phyloP scores from a whole-genome alignment of 2,888 invertebrate genomes.

The Dasysyrphus albostriatus region DNA sequence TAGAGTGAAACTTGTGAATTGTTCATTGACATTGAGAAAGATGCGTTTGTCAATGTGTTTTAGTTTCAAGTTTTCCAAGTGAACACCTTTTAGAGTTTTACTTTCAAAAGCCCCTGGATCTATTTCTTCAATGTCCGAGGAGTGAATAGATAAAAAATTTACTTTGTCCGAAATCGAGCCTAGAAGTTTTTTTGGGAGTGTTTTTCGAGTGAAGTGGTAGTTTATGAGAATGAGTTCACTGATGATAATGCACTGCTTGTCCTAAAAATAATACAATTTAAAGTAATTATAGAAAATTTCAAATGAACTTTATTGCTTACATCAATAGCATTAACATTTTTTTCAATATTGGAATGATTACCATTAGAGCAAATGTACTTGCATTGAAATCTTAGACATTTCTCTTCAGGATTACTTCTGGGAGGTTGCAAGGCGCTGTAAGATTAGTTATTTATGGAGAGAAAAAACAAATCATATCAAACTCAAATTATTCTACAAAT shows the following conservation, averaged over 20 bases:
- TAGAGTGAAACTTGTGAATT: conserved; percentile 76
- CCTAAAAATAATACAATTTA: conserved; percentile 31
- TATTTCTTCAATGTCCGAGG: conserved; percentile 77
- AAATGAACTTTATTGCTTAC: conserved; percentile 16
- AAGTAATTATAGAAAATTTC: background rate
- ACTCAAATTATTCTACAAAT: no score
- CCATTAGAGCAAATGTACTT: conserved; percentile 52
- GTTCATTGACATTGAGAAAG: conserved; percentile 73
- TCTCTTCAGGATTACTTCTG: background rate
- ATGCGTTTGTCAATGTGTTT: conserved; percentile 73
- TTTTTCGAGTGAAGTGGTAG: conserved; percentile 77
- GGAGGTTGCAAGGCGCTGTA: conserved; percentile 12
- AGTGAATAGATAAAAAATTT: conserved; percentile 75
- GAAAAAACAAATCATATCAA: background rate
- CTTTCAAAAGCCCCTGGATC: conserved; percentile 78
- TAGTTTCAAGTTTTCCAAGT: conserved; percentile 78
- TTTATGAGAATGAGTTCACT: conserved; percentile 78
- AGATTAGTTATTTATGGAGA: no score
- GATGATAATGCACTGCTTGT: conserved; percentile 74
- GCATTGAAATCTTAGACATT: conserved; percentile 42
- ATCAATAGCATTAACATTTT: conserved; percentile 13
- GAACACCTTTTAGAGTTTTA: conserved; percentile 76
- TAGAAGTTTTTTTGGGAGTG: conserved; percentile 78
- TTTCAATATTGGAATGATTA: background rate
- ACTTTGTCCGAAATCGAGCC: conserved; percentile 76